Evolutionary conservation across 2,113 vertebrate species (phyloP), one percentile per base, ranked within the genome.

Genomic region (Cheilinus undulatus): DNA sequence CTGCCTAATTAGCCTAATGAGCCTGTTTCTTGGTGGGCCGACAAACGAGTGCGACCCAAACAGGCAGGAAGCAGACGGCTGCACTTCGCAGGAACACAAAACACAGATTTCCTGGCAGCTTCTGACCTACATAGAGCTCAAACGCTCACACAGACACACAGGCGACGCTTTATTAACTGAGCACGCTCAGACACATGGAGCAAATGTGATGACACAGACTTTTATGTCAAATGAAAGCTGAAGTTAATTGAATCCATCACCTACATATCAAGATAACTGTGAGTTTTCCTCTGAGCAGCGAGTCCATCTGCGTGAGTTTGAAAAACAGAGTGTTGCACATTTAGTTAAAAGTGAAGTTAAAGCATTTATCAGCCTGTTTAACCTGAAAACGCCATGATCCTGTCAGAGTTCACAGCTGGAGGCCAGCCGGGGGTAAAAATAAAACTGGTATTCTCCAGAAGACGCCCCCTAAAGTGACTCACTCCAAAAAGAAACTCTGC

Each of bases 1-100:
- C 69, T 40, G 20, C 58, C 76, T 88, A 86, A 90, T 88, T 86
- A 88, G 73, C 61, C 74, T 88, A 86, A 90, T 69, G 84, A 90
- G 71, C 36, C 61, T 53, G 76, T 66, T 81, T 85, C 81, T 85
- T 76, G 86, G 68, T 86, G 88, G 65, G 76, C 58, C 48, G 63
- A 86, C 83, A 81, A 86, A 76, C 65, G 76, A 77, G 79, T 50
- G 54, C 24, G 48, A 85, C 86, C 83, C 61, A 52, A 78, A 83
- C 84, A 73, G 3, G 51, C 69, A 68, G 63, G 26, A 64, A 82
- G 36, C 78, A 86, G 74, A 70, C 74, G 62, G 67, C 52, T 79
- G 52, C 8, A 15, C 82, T 73, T 76, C 6, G 30, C 52, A 19
- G 61, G 58, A 75, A 57, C 64, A 64, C 48, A 65, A 61, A 73